phyloP scores from a whole-genome alignment of 2,797 vertebrate species.

The Chloroceryle inda region DNA sequence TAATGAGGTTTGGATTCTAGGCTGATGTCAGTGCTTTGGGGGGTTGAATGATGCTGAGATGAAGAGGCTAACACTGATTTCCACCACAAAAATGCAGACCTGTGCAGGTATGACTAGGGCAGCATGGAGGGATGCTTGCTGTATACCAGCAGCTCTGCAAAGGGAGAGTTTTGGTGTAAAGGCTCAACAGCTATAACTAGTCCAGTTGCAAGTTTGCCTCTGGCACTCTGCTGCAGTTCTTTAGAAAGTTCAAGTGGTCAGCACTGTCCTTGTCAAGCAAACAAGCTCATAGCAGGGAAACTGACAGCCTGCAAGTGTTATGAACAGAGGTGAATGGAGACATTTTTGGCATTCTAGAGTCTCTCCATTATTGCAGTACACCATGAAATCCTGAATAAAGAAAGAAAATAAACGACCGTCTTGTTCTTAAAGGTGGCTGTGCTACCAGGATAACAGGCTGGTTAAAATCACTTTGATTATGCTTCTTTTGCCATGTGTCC shows the following conservation, averaged over 20 bases:
- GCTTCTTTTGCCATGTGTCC: background rate
- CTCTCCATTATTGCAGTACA: background rate
- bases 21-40: background rate
- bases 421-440: background rate
- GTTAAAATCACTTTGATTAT: background rate
- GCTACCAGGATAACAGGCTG: background rate
- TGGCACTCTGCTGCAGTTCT: background rate
- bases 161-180: background rate
- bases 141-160: background rate
- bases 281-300: background rate
- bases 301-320: background rate
- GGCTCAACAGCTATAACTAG: slow-evolving; percentile 10
- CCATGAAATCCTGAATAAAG: background rate
- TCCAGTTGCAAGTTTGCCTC: background rate
- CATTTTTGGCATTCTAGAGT: background rate
- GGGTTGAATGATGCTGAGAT: background rate
- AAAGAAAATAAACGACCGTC: background rate
- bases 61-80: background rate
- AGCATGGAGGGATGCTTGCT: rapidly evolving
- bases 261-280: slow-evolving; percentile 8
- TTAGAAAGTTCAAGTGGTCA: background rate
- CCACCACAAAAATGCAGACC: rapidly evolving
- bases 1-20: background rate
- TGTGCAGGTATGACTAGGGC: rapidly evolving
- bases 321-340: background rate